These are phyloP conservation scores for Origma solitaria DNA, from an alignment of 2,113 vertebrate species.

Conservation along the genomic window DNA sequence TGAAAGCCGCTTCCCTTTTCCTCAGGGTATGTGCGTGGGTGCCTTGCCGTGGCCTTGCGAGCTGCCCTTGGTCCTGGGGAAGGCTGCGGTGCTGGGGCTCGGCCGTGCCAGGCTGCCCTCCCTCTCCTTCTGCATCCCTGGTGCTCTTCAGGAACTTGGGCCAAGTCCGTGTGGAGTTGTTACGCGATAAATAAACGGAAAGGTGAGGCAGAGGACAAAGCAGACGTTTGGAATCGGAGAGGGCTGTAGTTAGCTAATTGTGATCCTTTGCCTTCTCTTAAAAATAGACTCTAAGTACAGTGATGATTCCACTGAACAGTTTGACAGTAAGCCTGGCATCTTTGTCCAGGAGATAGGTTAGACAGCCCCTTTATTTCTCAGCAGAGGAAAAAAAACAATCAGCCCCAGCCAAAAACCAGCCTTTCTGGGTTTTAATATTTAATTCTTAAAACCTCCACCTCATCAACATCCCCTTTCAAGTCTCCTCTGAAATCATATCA, in stretches of 20 bases:
- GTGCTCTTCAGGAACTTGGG: not conserved
- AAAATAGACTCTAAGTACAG: constrained; percentile 43
- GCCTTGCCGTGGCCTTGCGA: not conserved
- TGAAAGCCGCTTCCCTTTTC: not conserved
- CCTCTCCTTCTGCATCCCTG: not conserved
- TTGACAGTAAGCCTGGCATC: not conserved
- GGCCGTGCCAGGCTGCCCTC: accelerated
- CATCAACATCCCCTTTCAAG: constrained; percentile 42
- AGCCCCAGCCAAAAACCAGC: not conserved
- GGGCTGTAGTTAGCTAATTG: constrained; percentile 32
- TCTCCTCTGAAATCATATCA: constrained; percentile 40
- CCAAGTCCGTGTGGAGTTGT: not conserved
- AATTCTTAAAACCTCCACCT: constrained; percentile 53
- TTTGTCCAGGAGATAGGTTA: not conserved
- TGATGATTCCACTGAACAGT: not conserved
- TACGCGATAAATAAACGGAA: not conserved
- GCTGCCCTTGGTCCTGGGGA: not conserved
- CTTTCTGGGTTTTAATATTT: constrained; percentile 46
- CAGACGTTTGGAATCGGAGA: constrained; percentile 37
- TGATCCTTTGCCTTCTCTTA: constrained; percentile 29
- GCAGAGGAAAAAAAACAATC: constrained; percentile 15
- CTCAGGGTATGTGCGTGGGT: accelerated
- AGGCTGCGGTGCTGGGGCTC: not conserved
- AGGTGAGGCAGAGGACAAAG: constrained; percentile 53
- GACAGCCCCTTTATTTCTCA: not conserved